These are phyloP conservation scores for Leucoptera coffeella DNA, from an alignment of 2,888 invertebrate genomes.

Conservation along the genomic window DNA sequence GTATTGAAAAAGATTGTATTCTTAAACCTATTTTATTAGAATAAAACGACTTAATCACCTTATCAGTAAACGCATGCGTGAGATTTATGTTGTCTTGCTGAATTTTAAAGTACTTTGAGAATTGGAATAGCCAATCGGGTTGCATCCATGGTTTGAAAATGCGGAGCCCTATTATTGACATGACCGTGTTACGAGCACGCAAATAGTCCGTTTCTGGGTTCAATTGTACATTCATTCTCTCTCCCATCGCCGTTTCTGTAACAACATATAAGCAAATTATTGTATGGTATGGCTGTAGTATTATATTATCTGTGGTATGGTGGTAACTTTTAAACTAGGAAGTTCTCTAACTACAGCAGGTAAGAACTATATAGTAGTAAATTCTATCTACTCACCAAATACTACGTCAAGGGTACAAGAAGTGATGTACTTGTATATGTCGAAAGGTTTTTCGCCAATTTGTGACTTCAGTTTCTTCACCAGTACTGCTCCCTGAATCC, in stretches of 20 bases:
- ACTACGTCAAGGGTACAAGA: constrained; percentile 58
- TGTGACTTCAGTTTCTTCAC: constrained; percentile 29
- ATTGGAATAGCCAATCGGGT: constrained; percentile 56
- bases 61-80: constrained; percentile 57
- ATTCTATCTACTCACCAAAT: constrained; percentile 45
- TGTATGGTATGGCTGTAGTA: too few relatives aligned
- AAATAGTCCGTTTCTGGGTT: constrained; percentile 53
- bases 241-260: constrained; percentile 68
- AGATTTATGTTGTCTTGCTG: constrained; percentile 50
- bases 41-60: constrained; percentile 14
- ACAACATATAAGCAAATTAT: too few relatives aligned
- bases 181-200: constrained; percentile 40
- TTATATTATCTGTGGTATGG: too few relatives aligned
- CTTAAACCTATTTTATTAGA: constrained; percentile 4
- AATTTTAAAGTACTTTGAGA: constrained; percentile 46
- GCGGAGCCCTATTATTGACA: constrained; percentile 35
- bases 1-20: not conserved
- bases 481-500: constrained; percentile 48
- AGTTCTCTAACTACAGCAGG: too few relatives aligned
- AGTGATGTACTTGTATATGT: constrained; percentile 48
- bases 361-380: too few relatives aligned
- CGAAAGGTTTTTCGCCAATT: constrained; percentile 24
- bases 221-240: constrained; percentile 52
- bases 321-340: too few relatives aligned
- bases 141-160: constrained; percentile 57